Base-by-base conservation (phyloP, 2,797 vertebrate genomes). In the Manis pentadactyla region DNA sequence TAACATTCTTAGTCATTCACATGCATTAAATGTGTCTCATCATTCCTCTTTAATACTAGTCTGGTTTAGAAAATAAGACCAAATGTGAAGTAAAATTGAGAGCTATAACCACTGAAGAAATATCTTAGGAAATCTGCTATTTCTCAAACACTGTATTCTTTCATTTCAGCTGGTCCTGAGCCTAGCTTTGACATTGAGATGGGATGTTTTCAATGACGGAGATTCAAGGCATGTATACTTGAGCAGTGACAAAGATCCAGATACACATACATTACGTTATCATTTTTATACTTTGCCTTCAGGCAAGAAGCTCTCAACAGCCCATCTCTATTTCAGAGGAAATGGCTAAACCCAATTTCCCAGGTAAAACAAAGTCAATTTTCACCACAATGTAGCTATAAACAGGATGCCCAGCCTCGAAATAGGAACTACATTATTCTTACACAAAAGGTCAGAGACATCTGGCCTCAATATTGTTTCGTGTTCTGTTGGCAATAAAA, bases 381-480 rank as follows among this genome's bases (percentile, higher is more conserved):
- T 94, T 87, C 59, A 34, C 51, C 37, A 93, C 42, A 81, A 57
- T 27, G 19, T 23, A 90, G 69, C 66, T 89, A 90, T 75, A 90
- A 94, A 87, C n/a, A 96, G 59, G 53, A 88, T 69, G 77, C 2
- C 84, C 55, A 78, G 13, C 27, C 71, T 51, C 84, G 61, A 85
- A 93, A 87, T 29, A 73, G 42, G 92, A 96, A 95, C 29, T 71
- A 12, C 84, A 95, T 96, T 88, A 66, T 87, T 85, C 74, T 95
- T 92, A 87, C 29, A 86, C 79, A 92, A 94, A 97, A 83, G 87
- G 55, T 97, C 61, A 42, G 34, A 84, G 69, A 90, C 91, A 97
- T 92, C 94, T 96, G 96, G 92, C 74, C 73, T 96, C 87, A 64
- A 66, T 95, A 83, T 77, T 88, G 14, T 97, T 96, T 97, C 61